Evolutionary conservation across 1,140 invertebrate species (phyloP).

Genomic region (Calliphora vicina): DNA sequence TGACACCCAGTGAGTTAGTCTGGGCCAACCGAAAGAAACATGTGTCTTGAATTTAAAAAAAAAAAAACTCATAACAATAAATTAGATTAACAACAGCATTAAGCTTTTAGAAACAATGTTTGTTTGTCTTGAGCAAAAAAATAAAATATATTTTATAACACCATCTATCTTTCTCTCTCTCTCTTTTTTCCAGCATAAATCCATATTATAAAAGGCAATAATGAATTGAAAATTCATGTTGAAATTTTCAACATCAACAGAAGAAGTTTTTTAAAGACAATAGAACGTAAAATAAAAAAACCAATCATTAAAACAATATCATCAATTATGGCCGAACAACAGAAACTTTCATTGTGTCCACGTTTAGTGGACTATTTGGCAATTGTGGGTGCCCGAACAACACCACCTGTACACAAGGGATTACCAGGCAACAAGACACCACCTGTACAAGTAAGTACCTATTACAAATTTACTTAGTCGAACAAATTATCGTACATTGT

Average conservation of each 20-base stretch:
- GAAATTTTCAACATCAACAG: background rate
- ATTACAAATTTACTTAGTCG: background rate
- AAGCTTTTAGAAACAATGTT: too few relatives aligned
- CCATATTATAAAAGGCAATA: background rate
- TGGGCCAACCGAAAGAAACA: background rate
- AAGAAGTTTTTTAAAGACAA: background rate
- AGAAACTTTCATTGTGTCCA: slow-evolving; percentile 83
- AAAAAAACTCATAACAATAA: too few relatives aligned
- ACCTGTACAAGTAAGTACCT: slow-evolving; percentile 78
- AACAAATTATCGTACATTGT: too few relatives aligned
- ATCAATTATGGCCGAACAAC: slow-evolving; percentile 63
- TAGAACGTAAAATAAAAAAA: background rate
- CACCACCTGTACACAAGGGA: slow-evolving; percentile 69
- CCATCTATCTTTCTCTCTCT: background rate
- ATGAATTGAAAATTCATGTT: slow-evolving; percentile 6
- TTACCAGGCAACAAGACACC: slow-evolving; percentile 69
- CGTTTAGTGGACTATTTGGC: slow-evolving; percentile 94
- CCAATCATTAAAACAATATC: background rate
- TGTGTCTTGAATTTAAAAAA: background rate
- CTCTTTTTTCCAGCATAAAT: background rate
- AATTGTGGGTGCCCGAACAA: slow-evolving; percentile 88
- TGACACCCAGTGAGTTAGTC: too few relatives aligned
- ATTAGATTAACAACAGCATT: too few relatives aligned
- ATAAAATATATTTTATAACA: too few relatives aligned
- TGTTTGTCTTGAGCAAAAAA: too few relatives aligned